Percentiles rank a stretch among this genome's conserved stretches.
phyloP scores from a whole-genome alignment of 2,888 invertebrate genomes.

The Nasonia oneida region DNA sequence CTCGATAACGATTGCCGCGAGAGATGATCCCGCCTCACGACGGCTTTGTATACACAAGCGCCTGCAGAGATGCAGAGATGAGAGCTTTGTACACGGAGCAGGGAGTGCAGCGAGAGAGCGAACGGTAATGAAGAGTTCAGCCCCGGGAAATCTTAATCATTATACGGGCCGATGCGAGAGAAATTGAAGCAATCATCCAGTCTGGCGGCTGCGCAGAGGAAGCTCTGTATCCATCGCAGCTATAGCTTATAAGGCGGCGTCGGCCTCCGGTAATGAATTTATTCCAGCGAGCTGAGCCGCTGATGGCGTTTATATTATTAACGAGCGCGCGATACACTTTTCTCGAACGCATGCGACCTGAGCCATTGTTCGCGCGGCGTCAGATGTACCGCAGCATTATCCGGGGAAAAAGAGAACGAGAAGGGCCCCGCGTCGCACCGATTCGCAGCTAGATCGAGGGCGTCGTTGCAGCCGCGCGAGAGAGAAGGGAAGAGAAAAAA shows the following conservation, averaged over 20 bases:
- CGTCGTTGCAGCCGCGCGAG: not conserved
- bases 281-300: not conserved
- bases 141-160: slow-evolving; percentile 58
- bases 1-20: slow-evolving; percentile 59
- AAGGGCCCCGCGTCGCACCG: slow-evolving; percentile 18
- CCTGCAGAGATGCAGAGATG: not conserved
- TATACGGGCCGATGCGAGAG: slow-evolving; percentile 32
- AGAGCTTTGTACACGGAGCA: not conserved
- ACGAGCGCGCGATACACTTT: not conserved
- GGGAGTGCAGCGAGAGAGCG: not conserved
- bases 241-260: not conserved
- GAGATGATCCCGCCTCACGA: slow-evolving; percentile 39
- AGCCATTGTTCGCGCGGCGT: not conserved
- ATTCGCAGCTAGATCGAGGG: not conserved
- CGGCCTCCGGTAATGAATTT: slow-evolving; percentile 33
- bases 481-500: not conserved
- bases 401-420: not conserved
- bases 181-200: slow-evolving; percentile 43
- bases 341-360: not conserved
- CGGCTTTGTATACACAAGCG: slow-evolving; percentile 35
- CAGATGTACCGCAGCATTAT: slow-evolving; percentile 12
- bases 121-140: slow-evolving; percentile 58
- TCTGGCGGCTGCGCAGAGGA: slow-evolving; percentile 6
- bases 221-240: not conserved
- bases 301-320: not conserved